Evolutionary conservation across 2,113 vertebrate species (phyloP).

Genomic region (Hepsetus odoe): DNA sequence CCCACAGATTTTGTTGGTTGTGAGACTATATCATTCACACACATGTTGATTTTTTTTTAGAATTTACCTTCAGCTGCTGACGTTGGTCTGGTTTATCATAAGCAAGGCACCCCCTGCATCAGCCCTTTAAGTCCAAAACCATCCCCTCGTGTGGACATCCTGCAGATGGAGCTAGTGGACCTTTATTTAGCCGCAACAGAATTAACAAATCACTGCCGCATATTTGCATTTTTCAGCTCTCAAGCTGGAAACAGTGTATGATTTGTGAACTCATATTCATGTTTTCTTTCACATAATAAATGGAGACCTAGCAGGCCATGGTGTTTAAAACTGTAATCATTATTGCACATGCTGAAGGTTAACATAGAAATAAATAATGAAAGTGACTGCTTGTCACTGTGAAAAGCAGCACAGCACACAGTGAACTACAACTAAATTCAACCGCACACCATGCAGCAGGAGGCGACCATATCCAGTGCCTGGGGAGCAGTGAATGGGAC

Average conservation of each 20-base stretch:
- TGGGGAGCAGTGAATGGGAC: too few species aligned
- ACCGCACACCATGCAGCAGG: too few species aligned
- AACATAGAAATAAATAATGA: too few species aligned
- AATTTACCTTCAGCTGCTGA: not conserved
- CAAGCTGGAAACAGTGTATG: not conserved
- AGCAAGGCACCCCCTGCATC: not conserved
- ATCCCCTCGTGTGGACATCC: constrained; percentile 25
- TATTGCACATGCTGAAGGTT: too few species aligned
- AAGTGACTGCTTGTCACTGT: too few species aligned
- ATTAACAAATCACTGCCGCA: constrained; percentile 3
- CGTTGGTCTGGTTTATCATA: not conserved
- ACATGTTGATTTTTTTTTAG: not conserved
- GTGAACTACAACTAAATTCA: too few species aligned
- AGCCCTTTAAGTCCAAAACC: not conserved
- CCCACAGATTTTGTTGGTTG: too few species aligned
- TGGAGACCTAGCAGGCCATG: not conserved
- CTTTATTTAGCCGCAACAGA: not conserved
- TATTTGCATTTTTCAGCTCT: not conserved
- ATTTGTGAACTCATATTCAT: not conserved
- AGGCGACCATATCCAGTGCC: too few species aligned
- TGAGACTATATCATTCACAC: not conserved
- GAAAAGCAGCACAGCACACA: too few species aligned
- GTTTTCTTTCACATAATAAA: not conserved
- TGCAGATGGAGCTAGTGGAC: constrained; percentile 58
- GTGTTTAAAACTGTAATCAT: too few species aligned